A percentile compares a stretch with the other conserved stretches of the same genome.
Conservation (phyloP, 2,113 vertebrate species). For the Oryzias melastigma region DNA sequence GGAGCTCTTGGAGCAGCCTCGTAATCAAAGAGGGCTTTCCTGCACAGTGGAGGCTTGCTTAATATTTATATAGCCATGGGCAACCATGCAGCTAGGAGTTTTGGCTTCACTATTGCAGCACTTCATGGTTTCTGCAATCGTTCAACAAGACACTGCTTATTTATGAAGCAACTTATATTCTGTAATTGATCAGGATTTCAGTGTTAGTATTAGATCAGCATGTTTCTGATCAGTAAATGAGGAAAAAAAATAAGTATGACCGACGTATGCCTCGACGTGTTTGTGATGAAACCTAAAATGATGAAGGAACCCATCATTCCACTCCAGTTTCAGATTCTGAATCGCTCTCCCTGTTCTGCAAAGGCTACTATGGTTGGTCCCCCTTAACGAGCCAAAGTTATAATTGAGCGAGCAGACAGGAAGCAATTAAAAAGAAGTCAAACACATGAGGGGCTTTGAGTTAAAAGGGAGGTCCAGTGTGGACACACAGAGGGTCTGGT, state of each 20-base stretch:
- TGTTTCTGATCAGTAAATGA: constrained; percentile 51
- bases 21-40: constrained; percentile 68
- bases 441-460: constrained; percentile 72
- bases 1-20: constrained; percentile 50
- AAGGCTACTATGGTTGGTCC: constrained; percentile 26
- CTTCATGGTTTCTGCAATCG: constrained; percentile 28
- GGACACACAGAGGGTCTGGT: constrained; percentile 67
- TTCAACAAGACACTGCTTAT: constrained; percentile 32
- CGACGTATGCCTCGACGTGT: constrained; percentile 37
- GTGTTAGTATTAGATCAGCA: constrained; percentile 19
- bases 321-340: constrained; percentile 68
- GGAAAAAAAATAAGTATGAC: constrained; percentile 35
- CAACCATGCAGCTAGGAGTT: constrained; percentile 57
- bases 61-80: constrained; percentile 77
- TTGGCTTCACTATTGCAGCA: constrained; percentile 47
- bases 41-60: constrained; percentile 56
- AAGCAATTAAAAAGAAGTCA: constrained; percentile 79
- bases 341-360: constrained; percentile 55
- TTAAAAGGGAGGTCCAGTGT: constrained; percentile 58
- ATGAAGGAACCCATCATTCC: constrained; percentile 61
- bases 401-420: constrained; percentile 75
- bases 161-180: constrained; percentile 1
- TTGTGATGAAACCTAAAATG: constrained; percentile 34
- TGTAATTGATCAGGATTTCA: background rate
- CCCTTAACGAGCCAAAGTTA: constrained; percentile 51